Base-by-base conservation (phyloP, 2,888 invertebrate genomes). In the Gandaritis pyraliata region DNA sequence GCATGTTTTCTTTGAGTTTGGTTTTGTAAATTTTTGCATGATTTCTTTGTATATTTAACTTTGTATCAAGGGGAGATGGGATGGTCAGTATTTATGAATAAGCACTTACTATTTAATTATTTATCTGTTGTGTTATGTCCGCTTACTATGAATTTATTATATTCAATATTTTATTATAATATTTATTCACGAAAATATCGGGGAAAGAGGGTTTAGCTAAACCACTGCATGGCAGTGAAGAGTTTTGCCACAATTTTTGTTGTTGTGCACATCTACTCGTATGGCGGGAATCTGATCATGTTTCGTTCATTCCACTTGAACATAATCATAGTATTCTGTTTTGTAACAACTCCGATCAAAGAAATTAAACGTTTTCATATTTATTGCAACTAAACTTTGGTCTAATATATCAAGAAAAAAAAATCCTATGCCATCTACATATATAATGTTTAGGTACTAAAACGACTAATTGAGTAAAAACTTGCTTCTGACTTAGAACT, bases 71-170 rank as follows among this genome's bases (percentile, higher is more conserved):
- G 70, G 69, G 63, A 61, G 30, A 45, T 55, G 70, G 70, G 70
- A 70, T 70, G 70, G 66, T 66, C 65, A 23, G 18, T 63, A 62
- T 61, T 63, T 41, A 53, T 51, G 45, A 58, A 48, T 41, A 51
- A 64, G 30, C 55, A 65, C 49, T 51, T 10, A 38, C 50, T 65
- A 50, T 50, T 36, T 49, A 36, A 49, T 52, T 63, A 52, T 41
- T 65, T 64, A 68, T 64, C 59, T 66, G 62, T 59, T 58, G 43
- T 61, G 58, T 65, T 59, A 52, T 64, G 65, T 66, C 64, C 48
- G 68, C 68, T 70, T 68, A 64, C 52, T 64, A 55, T 60, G 43
- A 52, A 66, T 38, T 54, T 47, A 61, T 59, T 49, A 56, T 45
- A 47, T 51, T 23, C 15, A 55, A n/a, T 39, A 56, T 54, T 15